Evolutionary conservation across 1,140 invertebrate species (phyloP), one percentile per base, ranked within the genome.

Genomic region (Drosophila yakuba): DNA sequence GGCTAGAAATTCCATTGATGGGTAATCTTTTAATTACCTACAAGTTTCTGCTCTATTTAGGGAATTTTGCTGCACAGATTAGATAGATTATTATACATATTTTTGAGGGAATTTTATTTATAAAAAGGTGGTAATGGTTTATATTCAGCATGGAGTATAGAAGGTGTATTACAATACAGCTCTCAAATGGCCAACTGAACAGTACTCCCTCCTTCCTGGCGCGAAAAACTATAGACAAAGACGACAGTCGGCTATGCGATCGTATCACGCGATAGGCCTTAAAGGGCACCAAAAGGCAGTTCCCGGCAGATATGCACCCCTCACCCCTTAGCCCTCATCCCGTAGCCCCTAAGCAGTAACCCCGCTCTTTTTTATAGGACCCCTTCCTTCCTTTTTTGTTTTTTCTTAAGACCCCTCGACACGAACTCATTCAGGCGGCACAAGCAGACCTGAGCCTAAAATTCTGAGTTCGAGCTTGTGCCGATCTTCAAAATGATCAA

Each of bases 191-290:
- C 35, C 63, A 25, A 35, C 25, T 47, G 4, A 6, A 0, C 35
- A 48, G n/a, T 10, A 5, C 67, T 36, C 36, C 1, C 63, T 23
- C 15, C 28, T 68, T 48, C 36, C 47, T 61, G 77, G 68, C 80
- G 68, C 78, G 66, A 83, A 78, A 82, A 54, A 54, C n/a, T 84
- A 64, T 81, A 83, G 78, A 82, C 78, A 39, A 84, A 68, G 43
- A 85, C 81, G 74, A 85, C 82, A 86, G 78, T 85, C 78, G 82
- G 78, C 82, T 85, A 85, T 85, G 82, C 82, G 82, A 85, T 85
- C 82, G 74, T 64, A 85, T 86, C 82, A 85, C 82, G 82, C 82
- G 82, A 85, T 85, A 85, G 84, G 82, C 82, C 81, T 73, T 62
- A 72, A 83, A 82, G 80, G 80, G 79, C 79, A 74, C 44, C 71